A percentile compares a stretch with the other conserved stretches of the same genome.
phyloP scores from a whole-genome alignment of 1,140 invertebrate genomes.

The Drosophila kikkawai region DNA sequence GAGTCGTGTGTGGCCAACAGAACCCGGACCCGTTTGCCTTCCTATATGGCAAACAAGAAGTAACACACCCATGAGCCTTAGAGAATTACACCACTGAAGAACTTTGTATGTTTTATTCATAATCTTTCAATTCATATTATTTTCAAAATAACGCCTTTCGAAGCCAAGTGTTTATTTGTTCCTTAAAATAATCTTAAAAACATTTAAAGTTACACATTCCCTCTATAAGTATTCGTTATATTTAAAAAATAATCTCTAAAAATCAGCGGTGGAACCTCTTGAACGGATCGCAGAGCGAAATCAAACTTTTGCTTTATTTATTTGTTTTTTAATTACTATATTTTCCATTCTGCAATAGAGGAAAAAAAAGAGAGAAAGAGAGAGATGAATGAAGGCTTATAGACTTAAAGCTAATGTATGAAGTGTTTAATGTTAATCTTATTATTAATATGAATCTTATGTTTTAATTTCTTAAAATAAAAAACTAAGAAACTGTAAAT shows the following conservation, averaged over 20 bases:
- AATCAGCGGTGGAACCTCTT: too few species aligned
- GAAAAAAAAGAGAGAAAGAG: background rate
- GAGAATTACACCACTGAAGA: background rate
- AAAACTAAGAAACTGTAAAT: too few species aligned
- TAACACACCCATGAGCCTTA: background rate
- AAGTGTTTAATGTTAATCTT: background rate
- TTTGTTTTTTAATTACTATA: background rate
- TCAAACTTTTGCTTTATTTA: background rate
- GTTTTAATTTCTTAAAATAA: too few species aligned
- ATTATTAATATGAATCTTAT: too few species aligned
- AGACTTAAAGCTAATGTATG: background rate
- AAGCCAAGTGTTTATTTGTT: too few species aligned
- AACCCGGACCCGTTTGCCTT: constrained; percentile 8
- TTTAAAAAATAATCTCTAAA: background rate
- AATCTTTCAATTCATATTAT: too few species aligned
- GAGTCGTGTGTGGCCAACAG: constrained; percentile 23
- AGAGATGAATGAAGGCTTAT: constrained; percentile 1
- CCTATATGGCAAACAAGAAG: background rate
- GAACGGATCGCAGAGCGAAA: constrained; percentile 13
- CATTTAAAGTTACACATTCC: too few species aligned
- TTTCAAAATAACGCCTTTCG: background rate
- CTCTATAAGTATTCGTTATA: background rate
- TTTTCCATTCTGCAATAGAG: background rate
- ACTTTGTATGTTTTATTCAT: background rate
- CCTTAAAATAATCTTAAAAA: background rate